Base-by-base conservation (phyloP, 2,113 vertebrate species). In the Hirundichthys speculiger region DNA sequence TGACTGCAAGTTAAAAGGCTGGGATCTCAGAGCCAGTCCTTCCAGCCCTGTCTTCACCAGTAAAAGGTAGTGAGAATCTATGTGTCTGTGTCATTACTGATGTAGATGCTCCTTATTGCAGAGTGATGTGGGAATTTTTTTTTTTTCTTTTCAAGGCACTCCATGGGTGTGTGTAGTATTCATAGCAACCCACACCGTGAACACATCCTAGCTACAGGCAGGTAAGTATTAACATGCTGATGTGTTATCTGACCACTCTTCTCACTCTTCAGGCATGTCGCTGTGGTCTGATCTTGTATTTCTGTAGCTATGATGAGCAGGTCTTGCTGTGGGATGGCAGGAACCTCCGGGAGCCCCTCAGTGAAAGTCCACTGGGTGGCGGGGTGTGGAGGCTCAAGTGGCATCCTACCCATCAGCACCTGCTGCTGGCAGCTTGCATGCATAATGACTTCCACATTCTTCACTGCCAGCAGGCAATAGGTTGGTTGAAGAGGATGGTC, bases 301-400 rank as follows among this genome's bases (percentile, higher is more conserved):
- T 34, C 19, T 63, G 62, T 85, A 99, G 98, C 88, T 99, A 98
- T 0, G 98, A 99, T 0, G 96, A 98, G 83, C 96, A 94, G 0
- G 85, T 98, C 27, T 76, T 98, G 39, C 71, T 99, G 80, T 98
- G 98, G 98, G 98, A 99, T 47, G 92, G 82, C 16, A 92, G 98
- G 71, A 94, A 92, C 80, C 95, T 96, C 94, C 86, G 75, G 67
- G 91, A 91, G 77, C 94, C 97, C 0, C 73, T 96, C 20, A 92
- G 91, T 0, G 95, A 97, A 72, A 93, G 77, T 0, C 75, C 92
- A 0, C 42, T 94, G 3, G 93, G 92, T 9, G 98, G 98, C 0
- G 97, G 97, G 0, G 95, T 98, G 2, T 99, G 98, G 98, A 89
- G 98, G 86, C 83, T 99, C 9, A 98, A 95, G 88, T 99, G 98